These are phyloP conservation scores for Daktulosphaira vitifoliae DNA, from an alignment of 1,140 invertebrate species.

Conservation along the genomic window DNA sequence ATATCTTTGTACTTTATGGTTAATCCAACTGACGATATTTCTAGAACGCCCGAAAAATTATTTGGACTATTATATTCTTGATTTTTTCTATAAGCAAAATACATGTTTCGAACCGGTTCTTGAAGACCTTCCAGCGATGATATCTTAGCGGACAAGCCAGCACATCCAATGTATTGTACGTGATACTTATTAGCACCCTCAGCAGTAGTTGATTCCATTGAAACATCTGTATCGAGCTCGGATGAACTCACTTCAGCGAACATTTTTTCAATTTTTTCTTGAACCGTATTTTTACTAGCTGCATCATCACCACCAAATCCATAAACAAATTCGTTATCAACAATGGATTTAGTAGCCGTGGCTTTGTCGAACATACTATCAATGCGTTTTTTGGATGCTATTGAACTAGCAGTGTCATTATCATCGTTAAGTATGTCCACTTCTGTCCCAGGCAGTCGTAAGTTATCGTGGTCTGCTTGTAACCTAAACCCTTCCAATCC, in stretches of 20 bases:
- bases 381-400: slow-evolving; percentile 32
- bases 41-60: slow-evolving; percentile 49
- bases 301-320: not conserved
- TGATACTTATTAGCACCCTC: slow-evolving; percentile 52
- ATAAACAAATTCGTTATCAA: not conserved
- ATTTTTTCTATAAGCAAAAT: slow-evolving; percentile 53
- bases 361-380: slow-evolving; percentile 30
- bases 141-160: slow-evolving; percentile 62
- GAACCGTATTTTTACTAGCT: slow-evolving; percentile 58
- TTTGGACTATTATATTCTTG: slow-evolving; percentile 12
- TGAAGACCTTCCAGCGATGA: slow-evolving; percentile 73
- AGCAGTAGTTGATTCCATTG: not conserved
- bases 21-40: slow-evolving; percentile 60
- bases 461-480: not conserved
- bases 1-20: slow-evolving; percentile 53
- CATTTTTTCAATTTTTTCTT: slow-evolving; percentile 75
- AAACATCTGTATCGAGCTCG: slow-evolving; percentile 25
- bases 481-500: slow-evolving; percentile 13
- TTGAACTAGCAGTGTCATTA: slow-evolving; percentile 23
- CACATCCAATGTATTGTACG: slow-evolving; percentile 73
- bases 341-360: too few relatives aligned
- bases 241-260: slow-evolving; percentile 53
- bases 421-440: slow-evolving; percentile 7
- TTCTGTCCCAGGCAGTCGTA: not conserved
- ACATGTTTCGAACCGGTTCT: slow-evolving; percentile 67